Evolutionary conservation across 2,888 invertebrate species (phyloP).

Genomic region (Aspidiotus rigidus): DNA sequence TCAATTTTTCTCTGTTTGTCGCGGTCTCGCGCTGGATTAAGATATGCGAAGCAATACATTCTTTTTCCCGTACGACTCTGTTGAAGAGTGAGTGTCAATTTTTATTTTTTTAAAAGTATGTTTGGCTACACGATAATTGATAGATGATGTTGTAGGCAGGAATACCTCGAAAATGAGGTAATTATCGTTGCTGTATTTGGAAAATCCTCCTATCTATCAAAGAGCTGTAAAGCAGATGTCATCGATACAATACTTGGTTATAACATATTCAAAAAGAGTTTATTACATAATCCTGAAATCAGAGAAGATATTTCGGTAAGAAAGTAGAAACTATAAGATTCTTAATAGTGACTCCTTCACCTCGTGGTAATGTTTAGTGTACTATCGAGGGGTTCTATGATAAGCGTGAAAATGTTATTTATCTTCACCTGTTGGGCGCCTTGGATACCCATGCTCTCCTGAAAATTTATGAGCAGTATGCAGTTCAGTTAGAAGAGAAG

Average conservation of each 20-base stretch:
- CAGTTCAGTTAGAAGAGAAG: slow-evolving; percentile 46
- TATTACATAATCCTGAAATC: slow-evolving; percentile 42
- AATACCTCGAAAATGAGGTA: slow-evolving; percentile 42
- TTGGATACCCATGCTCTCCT: slow-evolving; percentile 49
- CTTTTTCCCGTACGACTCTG: slow-evolving; percentile 19
- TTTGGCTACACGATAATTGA: not conserved
- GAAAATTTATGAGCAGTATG: slow-evolving; percentile 46
- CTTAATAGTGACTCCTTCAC: slow-evolving; percentile 8
- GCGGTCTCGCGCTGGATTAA: too few species aligned
- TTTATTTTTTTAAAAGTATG: not conserved
- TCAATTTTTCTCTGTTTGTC: too few species aligned
- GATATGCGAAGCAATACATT: slow-evolving; percentile 5
- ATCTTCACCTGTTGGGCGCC: slow-evolving; percentile 51
- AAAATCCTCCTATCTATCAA: slow-evolving; percentile 55
- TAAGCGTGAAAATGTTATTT: slow-evolving; percentile 49
- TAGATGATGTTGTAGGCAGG: slow-evolving; percentile 1
- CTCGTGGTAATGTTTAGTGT: slow-evolving; percentile 41
- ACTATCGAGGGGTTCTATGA: slow-evolving; percentile 49
- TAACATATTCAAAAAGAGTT: slow-evolving; percentile 38
- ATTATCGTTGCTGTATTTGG: slow-evolving; percentile 64
- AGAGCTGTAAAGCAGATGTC: slow-evolving; percentile 56
- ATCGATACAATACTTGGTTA: slow-evolving; percentile 47
- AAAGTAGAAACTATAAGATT: slow-evolving; percentile 20
- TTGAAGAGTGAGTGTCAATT: slow-evolving; percentile 11
- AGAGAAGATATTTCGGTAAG: slow-evolving; percentile 43